Percentiles rank a stretch among this genome's conserved stretches.
phyloP scores from a whole-genome alignment of 2,113 vertebrate genomes.

The Lanius ludovicianus region DNA sequence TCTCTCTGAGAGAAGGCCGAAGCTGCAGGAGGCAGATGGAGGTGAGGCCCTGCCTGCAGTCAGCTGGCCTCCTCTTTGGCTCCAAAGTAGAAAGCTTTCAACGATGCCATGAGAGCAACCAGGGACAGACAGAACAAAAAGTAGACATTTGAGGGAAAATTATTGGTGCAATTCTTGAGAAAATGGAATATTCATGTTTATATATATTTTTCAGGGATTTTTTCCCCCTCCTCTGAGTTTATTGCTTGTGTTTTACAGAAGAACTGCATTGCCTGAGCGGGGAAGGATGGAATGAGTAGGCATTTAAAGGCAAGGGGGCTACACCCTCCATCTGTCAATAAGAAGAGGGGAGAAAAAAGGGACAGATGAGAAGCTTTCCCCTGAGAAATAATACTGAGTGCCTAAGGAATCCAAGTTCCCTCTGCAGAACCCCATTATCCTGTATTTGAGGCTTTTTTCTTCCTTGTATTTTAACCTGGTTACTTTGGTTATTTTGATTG shows the following conservation, averaged over 20 bases:
- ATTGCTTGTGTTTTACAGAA: not conserved
- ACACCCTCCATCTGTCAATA: not conserved
- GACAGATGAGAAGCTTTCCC: not conserved
- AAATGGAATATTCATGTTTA: not conserved
- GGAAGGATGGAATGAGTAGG: not conserved
- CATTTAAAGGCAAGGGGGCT: not conserved
- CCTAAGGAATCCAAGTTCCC: not conserved
- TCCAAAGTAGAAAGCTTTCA: not conserved
- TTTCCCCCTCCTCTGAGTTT: accelerated
- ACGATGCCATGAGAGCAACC: not conserved
- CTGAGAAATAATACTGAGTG: not conserved
- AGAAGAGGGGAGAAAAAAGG: accelerated
- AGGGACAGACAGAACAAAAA: not conserved
- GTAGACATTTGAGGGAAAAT: not conserved
- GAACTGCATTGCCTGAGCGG: not conserved
- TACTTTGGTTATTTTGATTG: not conserved
- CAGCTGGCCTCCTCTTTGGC: not conserved
- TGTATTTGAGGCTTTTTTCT: not conserved
- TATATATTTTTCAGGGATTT: accelerated
- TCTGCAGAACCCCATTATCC: not conserved
- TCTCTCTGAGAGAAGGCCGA: not conserved
- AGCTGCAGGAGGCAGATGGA: not conserved
- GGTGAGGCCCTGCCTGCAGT: not conserved
- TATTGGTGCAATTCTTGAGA: not conserved
- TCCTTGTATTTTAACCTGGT: not conserved